Evolutionary conservation across 2,888 invertebrate genomes (phyloP).

Genomic region (Cheilosia urbana): DNA sequence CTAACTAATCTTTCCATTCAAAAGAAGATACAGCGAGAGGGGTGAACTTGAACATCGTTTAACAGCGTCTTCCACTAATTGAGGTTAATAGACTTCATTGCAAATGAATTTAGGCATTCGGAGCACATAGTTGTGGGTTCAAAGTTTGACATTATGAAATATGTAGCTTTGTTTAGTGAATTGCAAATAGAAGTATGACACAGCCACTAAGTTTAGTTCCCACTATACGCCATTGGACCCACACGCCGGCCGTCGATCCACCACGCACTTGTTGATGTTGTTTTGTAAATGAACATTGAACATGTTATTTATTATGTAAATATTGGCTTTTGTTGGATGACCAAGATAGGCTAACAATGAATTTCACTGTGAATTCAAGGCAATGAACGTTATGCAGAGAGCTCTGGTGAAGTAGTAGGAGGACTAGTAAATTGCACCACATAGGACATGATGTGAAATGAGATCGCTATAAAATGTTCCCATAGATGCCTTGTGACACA

Average conservation of each 20-base stretch:
- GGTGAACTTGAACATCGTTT: slow-evolving; percentile 37
- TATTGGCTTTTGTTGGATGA: slow-evolving; percentile 20
- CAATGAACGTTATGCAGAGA: slow-evolving; percentile 22
- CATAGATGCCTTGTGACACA: no score
- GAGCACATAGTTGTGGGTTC: neutral
- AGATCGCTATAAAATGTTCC: neutral
- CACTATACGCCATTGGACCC: slow-evolving; percentile 35
- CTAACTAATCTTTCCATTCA: neutral
- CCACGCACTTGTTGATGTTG: slow-evolving; percentile 57
- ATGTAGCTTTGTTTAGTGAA: neutral
- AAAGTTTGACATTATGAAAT: slow-evolving; percentile 25
- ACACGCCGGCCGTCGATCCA: slow-evolving; percentile 27
- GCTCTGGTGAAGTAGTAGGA: slow-evolving; percentile 17
- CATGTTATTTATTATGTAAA: slow-evolving; percentile 43
- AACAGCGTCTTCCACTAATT: slow-evolving; percentile 18
- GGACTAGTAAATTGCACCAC: slow-evolving; percentile 10
- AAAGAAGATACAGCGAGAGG: neutral
- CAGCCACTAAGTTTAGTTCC: slow-evolving; percentile 13
- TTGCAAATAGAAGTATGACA: slow-evolving; percentile 28
- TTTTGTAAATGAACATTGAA: slow-evolving; percentile 10
- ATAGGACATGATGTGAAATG: neutral
- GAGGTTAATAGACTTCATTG: slow-evolving; percentile 7
- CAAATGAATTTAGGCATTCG: slow-evolving; percentile 9
- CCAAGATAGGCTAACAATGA: slow-evolving; percentile 23
- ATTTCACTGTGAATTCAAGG: slow-evolving; percentile 43